Base-by-base conservation (phyloP, 1,140 invertebrate genomes). In the Euborellia annulipes region DNA sequence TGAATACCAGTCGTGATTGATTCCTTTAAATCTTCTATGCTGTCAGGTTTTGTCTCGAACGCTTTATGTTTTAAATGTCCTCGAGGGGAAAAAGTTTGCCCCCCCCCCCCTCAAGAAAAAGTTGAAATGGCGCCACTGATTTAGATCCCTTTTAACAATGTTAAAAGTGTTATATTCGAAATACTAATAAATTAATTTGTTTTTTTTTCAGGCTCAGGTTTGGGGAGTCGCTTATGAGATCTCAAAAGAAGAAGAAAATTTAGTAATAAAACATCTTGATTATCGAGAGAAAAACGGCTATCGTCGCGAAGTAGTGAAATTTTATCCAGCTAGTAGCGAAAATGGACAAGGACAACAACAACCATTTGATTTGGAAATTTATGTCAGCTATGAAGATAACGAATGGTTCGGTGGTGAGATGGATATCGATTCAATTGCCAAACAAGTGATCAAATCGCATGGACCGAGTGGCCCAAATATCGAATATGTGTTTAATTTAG, bases 171-270 rank as follows among this genome's bases (percentile, higher is more conserved):
- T 18, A 37, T 39, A 41, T 34, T 21, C 41, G 2, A 30, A 49
- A 41, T 27, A 6, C 13, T 2, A 18, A 1, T 6, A 14, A 2
- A 3, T 32, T 19, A 49, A 36, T 27, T 2, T 21, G 11, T 6
- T 9, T 21, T 3, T 46, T 45, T 58, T 63, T 37, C 53, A 76
- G 72, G 74, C 71, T 36, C 56, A 64, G 56, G 90, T 95, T 0
- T 95, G 86, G 78, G 92, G 91, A 32, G 68, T 93, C 13, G 90
- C 89, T 1, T 96, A 93, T 62, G 77, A 85, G 64, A 90, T 96
- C 56, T 68, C 70, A 2, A 55, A 66, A 0, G 60, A 74, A 23
- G 73, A 92, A 49, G 71, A 75, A 52, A 70, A 78, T 8, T 55
- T 67, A 50, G 88, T 94, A 0, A 68, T 79, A 3, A 67, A 76